Percentiles rank a stretch among this genome's conserved stretches.
Conservation (phyloP, 1,140 invertebrate genomes). For the Asobara japonica region DNA sequence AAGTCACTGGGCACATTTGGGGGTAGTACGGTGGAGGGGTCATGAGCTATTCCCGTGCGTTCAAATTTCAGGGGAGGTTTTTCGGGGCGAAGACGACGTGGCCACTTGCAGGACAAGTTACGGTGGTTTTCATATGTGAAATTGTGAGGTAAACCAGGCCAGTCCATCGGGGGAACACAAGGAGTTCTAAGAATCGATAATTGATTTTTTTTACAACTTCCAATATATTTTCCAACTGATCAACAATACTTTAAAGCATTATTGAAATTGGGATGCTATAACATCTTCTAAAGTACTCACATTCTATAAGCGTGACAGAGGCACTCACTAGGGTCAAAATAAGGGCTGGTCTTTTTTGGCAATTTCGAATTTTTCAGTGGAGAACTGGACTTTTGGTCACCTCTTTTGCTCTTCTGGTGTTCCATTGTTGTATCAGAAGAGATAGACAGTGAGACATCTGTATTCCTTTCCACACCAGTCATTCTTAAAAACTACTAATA, state of each 20-base stretch:
- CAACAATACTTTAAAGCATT: no score
- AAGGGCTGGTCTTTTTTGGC: not conserved
- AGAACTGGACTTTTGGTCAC: constrained; percentile 6
- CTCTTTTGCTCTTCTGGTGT: not conserved
- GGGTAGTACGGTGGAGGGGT: not conserved
- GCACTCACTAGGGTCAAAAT: constrained; percentile 21
- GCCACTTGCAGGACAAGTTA: not conserved
- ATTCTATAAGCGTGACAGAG: constrained; percentile 39
- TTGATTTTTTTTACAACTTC: no score
- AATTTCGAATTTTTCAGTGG: constrained; percentile 17
- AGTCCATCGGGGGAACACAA: not conserved
- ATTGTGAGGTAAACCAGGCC: not conserved
- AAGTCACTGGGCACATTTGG: not conserved
- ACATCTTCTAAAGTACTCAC: constrained; percentile 39
- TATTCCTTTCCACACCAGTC: not conserved
- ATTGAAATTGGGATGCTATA: no score
- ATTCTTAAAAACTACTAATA: not conserved
- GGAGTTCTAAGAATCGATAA: not conserved
- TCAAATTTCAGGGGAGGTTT: not conserved
- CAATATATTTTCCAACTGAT: no score
- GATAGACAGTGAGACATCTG: not conserved
- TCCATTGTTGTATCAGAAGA: not conserved
- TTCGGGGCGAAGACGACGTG: not conserved
- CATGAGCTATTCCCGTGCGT: not conserved
- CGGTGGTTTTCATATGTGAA: constrained; percentile 27